phyloP scores from a whole-genome alignment of 2,113 vertebrate genomes.

The Pedionomus torquatus region DNA sequence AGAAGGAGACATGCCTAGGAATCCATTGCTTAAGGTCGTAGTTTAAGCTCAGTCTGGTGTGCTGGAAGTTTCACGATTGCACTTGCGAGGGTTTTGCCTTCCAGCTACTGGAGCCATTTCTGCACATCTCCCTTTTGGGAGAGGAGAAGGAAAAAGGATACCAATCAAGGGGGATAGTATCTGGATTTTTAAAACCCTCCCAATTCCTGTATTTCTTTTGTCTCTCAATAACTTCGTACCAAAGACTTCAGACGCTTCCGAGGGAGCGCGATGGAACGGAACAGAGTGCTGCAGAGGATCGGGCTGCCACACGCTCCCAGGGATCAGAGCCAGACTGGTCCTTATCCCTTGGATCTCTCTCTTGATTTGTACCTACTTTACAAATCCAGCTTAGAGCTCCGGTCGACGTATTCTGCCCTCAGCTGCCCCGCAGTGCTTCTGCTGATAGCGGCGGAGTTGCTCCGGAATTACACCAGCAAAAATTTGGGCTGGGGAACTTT shows the following conservation, averaged over 20 bases:
- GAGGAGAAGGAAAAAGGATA: background rate
- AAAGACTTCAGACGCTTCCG: background rate
- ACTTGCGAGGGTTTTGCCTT: background rate
- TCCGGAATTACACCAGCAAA: background rate
- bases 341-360: background rate
- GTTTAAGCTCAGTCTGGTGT: accelerated
- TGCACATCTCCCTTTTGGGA: background rate
- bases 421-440: background rate
- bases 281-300: background rate
- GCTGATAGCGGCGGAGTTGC: no score
- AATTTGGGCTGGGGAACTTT: background rate
- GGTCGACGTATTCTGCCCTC: background rate
- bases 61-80: background rate
- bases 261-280: background rate
- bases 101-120: background rate
- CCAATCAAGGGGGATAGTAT: no score
- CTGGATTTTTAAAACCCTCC: background rate
- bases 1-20: background rate
- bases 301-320: accelerated
- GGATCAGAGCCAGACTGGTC: background rate
- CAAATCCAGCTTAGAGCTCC: background rate
- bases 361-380: background rate
- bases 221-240: background rate
- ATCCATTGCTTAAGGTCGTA: background rate
- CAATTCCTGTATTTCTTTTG: background rate